These are phyloP conservation scores for Drosophila kepulauana DNA, from an alignment of 1,140 invertebrate species.

Conservation along the genomic window DNA sequence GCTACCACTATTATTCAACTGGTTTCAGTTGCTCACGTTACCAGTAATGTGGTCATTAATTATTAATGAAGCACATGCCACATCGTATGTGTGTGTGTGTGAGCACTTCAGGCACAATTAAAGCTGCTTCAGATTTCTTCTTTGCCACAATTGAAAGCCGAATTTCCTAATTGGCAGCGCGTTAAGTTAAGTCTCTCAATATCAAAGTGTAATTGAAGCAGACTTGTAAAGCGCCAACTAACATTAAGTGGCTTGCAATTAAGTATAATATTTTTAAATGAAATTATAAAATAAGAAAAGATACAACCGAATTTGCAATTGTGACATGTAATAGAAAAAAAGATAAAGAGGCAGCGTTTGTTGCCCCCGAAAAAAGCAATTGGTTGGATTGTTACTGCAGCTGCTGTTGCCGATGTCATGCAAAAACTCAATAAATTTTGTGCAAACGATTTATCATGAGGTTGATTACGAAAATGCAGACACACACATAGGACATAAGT, in stretches of 20 bases:
- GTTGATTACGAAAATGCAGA: conserved; percentile 82
- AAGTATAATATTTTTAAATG: conserved; percentile 1
- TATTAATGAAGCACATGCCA: background rate
- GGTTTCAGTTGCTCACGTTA: background rate
- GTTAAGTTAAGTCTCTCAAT: background rate
- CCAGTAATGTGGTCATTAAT: background rate
- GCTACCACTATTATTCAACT: too few species aligned
- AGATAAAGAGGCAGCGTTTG: background rate
- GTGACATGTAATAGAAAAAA: conserved; percentile 11
- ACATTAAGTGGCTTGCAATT: background rate
- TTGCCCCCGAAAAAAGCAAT: conserved; percentile 18
- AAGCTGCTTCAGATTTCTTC: background rate
- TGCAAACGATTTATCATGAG: conserved; percentile 81
- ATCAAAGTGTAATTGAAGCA: background rate
- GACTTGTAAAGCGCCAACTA: background rate
- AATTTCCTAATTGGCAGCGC: background rate
- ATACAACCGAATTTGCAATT: background rate
- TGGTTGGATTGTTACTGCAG: conserved; percentile 59
- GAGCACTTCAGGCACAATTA: background rate
- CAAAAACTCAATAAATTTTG: conserved; percentile 82
- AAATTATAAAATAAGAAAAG: background rate
- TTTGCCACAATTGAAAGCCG: background rate
- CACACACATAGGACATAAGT: conserved; percentile 48
- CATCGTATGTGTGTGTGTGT: background rate
- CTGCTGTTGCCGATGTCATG: conserved; percentile 71